phyloP scores from a whole-genome alignment of 1,140 invertebrate species.

The Conus ventricosus region DNA sequence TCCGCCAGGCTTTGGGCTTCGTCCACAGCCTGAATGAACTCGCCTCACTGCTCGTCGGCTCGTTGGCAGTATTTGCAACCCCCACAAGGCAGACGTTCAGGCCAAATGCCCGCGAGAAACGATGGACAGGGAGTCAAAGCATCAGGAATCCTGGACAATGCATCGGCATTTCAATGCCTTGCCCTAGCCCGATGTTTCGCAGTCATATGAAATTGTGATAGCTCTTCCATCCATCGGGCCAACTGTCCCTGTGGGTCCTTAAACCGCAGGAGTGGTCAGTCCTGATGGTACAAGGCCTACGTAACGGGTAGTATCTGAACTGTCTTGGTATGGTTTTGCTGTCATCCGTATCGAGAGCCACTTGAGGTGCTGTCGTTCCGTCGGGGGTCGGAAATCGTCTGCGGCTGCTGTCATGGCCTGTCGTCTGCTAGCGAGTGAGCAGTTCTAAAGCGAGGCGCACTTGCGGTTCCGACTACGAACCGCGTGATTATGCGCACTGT shows the following conservation, averaged over 20 bases:
- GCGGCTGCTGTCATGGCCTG: too few relatives aligned
- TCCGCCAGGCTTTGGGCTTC: background rate
- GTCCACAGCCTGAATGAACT: background rate
- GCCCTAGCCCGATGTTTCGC: constrained; percentile 35
- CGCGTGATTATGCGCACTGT: too few relatives aligned
- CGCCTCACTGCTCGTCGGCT: background rate
- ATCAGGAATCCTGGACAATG: constrained; percentile 37
- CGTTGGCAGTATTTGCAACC: background rate
- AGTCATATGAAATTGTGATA: constrained; percentile 38
- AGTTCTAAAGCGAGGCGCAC: too few relatives aligned
- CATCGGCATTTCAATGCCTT: constrained; percentile 46
- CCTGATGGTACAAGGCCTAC: constrained; percentile 41
- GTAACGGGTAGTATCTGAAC: constrained; percentile 44
- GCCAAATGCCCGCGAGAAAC: background rate
- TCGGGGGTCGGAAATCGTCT: too few relatives aligned
- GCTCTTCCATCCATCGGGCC: constrained; percentile 54
- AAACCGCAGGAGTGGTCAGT: constrained; percentile 51
- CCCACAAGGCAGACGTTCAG: background rate
- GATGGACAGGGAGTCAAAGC: background rate
- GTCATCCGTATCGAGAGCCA: too few relatives aligned
- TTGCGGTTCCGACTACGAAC: too few relatives aligned
- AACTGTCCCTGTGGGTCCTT: constrained; percentile 57
- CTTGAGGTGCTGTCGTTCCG: too few relatives aligned
- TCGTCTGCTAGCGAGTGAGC: too few relatives aligned
- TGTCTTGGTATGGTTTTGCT: too few relatives aligned